Evolutionary conservation across 2,113 vertebrate species (phyloP).

Genomic region (Bagarius yarrelli): DNA sequence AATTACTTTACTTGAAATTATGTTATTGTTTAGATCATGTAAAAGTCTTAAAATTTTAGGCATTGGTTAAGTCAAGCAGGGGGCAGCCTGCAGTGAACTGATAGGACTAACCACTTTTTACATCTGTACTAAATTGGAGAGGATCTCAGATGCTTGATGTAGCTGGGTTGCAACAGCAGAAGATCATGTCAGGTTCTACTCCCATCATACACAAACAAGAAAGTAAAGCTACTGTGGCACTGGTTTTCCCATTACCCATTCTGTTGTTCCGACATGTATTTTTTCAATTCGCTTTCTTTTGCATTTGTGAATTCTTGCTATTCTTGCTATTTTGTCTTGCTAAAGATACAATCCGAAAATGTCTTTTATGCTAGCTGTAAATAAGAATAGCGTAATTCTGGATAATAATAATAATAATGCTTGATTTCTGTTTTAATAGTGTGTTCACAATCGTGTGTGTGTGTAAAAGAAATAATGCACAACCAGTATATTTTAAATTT

Average conservation of each 20-base stretch:
- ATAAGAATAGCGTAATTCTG: too few species aligned
- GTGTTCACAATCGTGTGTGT: neutral
- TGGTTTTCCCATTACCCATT: neutral
- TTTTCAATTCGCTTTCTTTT: too few species aligned
- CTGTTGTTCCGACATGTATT: too few species aligned
- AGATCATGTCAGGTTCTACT: neutral
- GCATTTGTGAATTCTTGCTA: neutral
- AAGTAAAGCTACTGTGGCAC: neutral
- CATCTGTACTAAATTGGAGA: too few species aligned
- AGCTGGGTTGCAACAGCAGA: neutral
- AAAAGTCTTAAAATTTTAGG: neutral
- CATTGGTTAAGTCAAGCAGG: too few species aligned
- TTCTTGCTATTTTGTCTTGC: neutral
- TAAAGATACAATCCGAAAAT: neutral
- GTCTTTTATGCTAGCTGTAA: neutral
- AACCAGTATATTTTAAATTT: neutral
- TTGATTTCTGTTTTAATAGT: conserved; percentile 5
- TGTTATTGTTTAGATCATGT: neutral
- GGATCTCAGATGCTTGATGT: neutral
- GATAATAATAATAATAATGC: neutral
- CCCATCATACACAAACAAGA: neutral
- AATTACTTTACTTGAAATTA: neutral
- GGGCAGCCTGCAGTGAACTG: too few species aligned
- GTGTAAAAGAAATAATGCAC: neutral
- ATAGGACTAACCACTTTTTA: too few species aligned